Conservation (phyloP, 2,797 vertebrate species). For the Spinus pinus region DNA sequence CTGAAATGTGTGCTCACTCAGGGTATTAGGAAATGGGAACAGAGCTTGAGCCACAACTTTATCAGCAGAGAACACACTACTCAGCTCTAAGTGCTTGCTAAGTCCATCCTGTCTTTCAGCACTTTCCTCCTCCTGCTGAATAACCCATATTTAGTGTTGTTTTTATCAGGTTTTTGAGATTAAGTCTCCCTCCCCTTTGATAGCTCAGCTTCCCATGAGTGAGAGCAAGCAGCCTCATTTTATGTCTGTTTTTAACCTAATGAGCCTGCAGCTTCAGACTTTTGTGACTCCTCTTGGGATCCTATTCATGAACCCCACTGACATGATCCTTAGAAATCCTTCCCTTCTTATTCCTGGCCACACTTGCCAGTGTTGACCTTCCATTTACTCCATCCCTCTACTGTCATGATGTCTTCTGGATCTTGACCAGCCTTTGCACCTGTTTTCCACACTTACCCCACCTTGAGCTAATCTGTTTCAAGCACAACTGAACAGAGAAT, state of each 20-base stretch:
- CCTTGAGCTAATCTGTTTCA: background rate
- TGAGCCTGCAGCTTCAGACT: background rate
- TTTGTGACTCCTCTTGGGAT: background rate
- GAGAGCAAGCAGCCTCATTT: background rate
- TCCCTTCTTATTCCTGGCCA: background rate
- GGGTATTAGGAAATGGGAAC: background rate
- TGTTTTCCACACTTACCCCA: background rate
- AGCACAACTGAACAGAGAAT: background rate
- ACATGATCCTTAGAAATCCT: background rate
- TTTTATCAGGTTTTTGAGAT: conserved; percentile 27
- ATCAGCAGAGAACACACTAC: conserved; percentile 1
- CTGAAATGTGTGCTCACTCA: background rate
- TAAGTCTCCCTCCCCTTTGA: background rate
- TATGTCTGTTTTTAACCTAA: background rate
- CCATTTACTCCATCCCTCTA: background rate
- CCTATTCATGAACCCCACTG: background rate
- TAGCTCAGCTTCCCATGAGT: background rate
- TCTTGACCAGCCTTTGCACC: background rate
- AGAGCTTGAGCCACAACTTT: background rate
- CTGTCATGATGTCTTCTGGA: background rate
- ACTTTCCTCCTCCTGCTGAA: conserved; percentile 9
- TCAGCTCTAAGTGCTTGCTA: conserved; percentile 9
- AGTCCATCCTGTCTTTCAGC: conserved; percentile 14
- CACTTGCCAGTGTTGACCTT: background rate
- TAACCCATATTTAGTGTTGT: background rate